Conservation (phyloP, 2,888 invertebrate genomes). For the Cloeon dipterum region DNA sequence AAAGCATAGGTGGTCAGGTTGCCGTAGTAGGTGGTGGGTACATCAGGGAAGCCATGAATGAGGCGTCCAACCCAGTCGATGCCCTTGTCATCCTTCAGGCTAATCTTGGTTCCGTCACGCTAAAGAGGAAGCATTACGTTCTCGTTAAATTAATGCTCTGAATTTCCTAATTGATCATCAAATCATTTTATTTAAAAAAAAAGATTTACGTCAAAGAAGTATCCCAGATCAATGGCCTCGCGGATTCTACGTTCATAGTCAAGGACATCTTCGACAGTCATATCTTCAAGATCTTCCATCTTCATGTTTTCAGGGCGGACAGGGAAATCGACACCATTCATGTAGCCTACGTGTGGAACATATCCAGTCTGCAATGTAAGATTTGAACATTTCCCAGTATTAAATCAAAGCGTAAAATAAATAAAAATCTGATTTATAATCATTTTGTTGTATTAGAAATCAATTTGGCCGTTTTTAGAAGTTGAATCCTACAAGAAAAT, state of each 20-base stretch:
- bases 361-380: constrained; percentile 29
- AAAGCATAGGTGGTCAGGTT: constrained; percentile 11
- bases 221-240: constrained; percentile 33
- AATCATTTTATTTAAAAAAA: too few species aligned
- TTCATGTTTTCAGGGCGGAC: constrained; percentile 24
- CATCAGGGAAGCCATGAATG: constrained; percentile 7
- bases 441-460: too few species aligned
- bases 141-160: too few species aligned
- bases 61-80: constrained; percentile 9
- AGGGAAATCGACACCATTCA: constrained; percentile 34
- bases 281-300: constrained; percentile 20
- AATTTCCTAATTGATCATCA: too few species aligned
- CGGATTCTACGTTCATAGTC: constrained; percentile 30
- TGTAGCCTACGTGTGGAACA: constrained; percentile 31
- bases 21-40: constrained; percentile 11
- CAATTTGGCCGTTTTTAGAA: too few species aligned
- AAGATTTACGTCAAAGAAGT: constrained; percentile 13
- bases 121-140: too few species aligned
- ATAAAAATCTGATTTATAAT: too few species aligned
- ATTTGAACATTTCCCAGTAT: too few species aligned
- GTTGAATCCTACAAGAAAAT: too few species aligned
- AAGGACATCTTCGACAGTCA: constrained; percentile 20
- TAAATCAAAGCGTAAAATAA: too few species aligned
- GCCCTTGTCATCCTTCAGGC: constrained; percentile 8
- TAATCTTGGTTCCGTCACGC: constrained; percentile 5